Evolutionary conservation across 2,797 vertebrate species (phyloP).

Genomic region (Cynopterus sphinx): DNA sequence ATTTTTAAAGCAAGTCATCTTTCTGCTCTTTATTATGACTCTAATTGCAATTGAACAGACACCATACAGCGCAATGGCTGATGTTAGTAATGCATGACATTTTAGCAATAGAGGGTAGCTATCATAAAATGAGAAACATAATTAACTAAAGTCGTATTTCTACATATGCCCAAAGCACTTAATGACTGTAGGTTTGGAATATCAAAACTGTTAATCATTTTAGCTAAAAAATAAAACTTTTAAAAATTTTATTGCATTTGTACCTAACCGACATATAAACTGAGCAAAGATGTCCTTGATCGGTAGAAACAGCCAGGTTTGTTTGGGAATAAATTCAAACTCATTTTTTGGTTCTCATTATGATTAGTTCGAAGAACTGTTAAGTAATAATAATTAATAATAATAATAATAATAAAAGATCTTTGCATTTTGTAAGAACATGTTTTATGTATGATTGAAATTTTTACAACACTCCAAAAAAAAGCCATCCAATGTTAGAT

Average conservation of each 20-base stretch:
- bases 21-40: not conserved
- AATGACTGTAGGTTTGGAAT: not conserved
- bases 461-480: constrained; percentile 87
- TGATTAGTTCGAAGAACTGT: not conserved
- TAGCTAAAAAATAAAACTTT: not conserved
- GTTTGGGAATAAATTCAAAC: not conserved
- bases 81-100: not conserved
- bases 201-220: not conserved
- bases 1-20: constrained; percentile 5
- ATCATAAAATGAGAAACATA: not conserved
- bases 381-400: constrained; percentile 30
- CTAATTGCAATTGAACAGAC: not conserved
- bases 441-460: constrained; percentile 87
- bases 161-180: not conserved
- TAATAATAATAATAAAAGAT: constrained; percentile 80
- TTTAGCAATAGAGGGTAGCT: not conserved
- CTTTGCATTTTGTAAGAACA: constrained; percentile 87
- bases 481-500: constrained; percentile 87
- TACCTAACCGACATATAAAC: not conserved
- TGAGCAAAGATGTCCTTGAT: not conserved
- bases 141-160: not conserved
- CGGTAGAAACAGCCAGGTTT: not conserved
- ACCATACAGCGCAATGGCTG: fast-evolving
- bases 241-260: not conserved
- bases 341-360: not conserved